These are phyloP conservation scores for Diploptera punctata DNA, from an alignment of 2,888 invertebrate species.

Conservation along the genomic window DNA sequence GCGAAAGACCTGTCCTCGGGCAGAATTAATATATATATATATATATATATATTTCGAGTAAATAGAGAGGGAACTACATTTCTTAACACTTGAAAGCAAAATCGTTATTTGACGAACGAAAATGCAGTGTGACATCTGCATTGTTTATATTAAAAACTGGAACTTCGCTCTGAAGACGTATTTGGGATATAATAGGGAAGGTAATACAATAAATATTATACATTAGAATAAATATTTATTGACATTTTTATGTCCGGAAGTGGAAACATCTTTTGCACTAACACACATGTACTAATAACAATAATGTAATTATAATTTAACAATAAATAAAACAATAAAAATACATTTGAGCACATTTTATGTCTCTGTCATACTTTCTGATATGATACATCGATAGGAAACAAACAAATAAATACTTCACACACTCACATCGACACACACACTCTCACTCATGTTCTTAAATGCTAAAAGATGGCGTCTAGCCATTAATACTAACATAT, in stretches of 20 bases:
- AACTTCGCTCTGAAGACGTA: too few species aligned
- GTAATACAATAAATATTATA: too few species aligned
- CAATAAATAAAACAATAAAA: constrained; percentile 19
- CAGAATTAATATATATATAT: too few species aligned
- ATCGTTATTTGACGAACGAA: too few species aligned
- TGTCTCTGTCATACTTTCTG: background rate
- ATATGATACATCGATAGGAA: background rate
- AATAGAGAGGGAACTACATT: too few species aligned
- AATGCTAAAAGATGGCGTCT: background rate
- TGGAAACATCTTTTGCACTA: background rate
- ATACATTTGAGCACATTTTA: constrained; percentile 9
- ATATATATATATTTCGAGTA: too few species aligned
- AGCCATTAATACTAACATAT: background rate
- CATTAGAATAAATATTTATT: constrained; percentile 26
- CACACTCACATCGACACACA: background rate
- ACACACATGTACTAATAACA: background rate
- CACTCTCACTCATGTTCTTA: too few species aligned
- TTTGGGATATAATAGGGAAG: too few species aligned
- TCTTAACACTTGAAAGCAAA: too few species aligned
- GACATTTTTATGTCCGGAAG: background rate
- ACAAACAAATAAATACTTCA: constrained; percentile 3
- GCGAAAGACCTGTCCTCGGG: too few species aligned
- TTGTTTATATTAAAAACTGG: too few species aligned
- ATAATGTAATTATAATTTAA: constrained; percentile 27
- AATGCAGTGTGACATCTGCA: too few species aligned